Base-by-base conservation (phyloP, 92 coral and sea anemone genomes). In the Zoanthus solanderi region DNA sequence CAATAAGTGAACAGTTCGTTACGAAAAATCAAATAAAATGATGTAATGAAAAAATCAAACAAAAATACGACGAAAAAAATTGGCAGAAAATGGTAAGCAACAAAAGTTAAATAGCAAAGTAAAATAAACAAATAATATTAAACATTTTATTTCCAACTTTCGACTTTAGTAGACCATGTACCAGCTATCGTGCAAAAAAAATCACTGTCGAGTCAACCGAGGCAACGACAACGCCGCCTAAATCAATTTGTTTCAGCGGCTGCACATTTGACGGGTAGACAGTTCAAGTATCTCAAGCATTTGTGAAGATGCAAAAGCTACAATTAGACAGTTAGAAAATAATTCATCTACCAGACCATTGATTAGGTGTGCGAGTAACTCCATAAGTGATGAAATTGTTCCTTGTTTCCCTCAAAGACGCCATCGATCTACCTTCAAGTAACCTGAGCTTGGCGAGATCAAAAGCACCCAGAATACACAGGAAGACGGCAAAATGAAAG, bases 401-500 rank as follows among this genome's bases (percentile, higher is more conserved):
- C 1, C 66, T 16, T 78, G 83, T 78, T 78, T 63, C 71, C 30
- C 71, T 0, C 71, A 17, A 63, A 63, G 71, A 63, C 9, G 71
- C 71, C 71, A 63, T 16, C 11, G 71, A 63, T 63, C 30, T n/a
- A 63, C 71, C 7, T 63, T 7, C 52, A 46, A 72, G 50, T 31
- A 72, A 34, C 30, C 77, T 32, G 47, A 72, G 77, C 48, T 72
- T 30, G 76, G 76, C 76, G 76, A 45, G 76, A 71, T 42, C 10
- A 71, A 71, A 31, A 71, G 76, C 76, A 31, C 42, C 44, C 45
- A 71, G 23, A 31, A 23, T 37, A 71, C 44, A 71, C 11, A 72
- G 88, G 88, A 71, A 72, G 88, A 42, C 88, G 72, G 17, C 75
- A 34, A 29, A 84, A n/a, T n/a, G 65, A 23, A 56, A 72, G 61